phyloP scores from a whole-genome alignment of 2,113 vertebrate genomes.

The Cyphomyrus plagiostoma region DNA sequence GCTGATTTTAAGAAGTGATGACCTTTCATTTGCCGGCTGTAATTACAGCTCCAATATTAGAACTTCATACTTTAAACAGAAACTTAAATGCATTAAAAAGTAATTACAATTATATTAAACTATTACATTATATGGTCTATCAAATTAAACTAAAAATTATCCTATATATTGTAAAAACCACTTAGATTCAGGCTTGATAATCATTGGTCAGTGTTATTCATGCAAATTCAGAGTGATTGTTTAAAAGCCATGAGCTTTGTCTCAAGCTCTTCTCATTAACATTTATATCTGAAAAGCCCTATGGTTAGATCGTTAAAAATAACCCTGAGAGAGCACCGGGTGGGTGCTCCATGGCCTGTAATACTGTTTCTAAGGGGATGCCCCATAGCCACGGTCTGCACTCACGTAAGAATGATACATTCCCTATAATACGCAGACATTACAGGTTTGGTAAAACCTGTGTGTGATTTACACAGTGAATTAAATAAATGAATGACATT shows the following conservation, averaged over 20 bases:
- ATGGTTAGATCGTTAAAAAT: not conserved
- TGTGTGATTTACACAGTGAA: slow-evolving; percentile 7
- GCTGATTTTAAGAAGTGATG: not conserved
- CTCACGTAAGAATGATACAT: not conserved
- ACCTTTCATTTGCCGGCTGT: not conserved
- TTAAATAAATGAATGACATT: slow-evolving; percentile 20
- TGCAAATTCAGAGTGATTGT: not conserved
- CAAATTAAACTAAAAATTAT: not conserved
- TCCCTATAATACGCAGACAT: not conserved
- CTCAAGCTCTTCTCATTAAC: not conserved
- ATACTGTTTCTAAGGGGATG: not conserved
- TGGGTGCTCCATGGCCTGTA: not conserved
- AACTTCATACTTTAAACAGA: slow-evolving; percentile 8
- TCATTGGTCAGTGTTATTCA: not conserved
- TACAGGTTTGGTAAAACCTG: not conserved
- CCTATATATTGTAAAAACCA: not conserved
- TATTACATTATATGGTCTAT: not conserved
- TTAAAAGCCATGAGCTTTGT: not conserved
- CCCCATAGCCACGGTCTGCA: not conserved
- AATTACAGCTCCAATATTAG: not conserved
- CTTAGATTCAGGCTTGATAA: not conserved
- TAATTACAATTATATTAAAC: slow-evolving; percentile 8
- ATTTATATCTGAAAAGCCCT: not conserved
- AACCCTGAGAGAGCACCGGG: not conserved
- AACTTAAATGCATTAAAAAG: slow-evolving; percentile 4